Evolutionary conservation across 2,113 vertebrate genomes (phyloP).

Genomic region (Oreochromis spilurus): DNA sequence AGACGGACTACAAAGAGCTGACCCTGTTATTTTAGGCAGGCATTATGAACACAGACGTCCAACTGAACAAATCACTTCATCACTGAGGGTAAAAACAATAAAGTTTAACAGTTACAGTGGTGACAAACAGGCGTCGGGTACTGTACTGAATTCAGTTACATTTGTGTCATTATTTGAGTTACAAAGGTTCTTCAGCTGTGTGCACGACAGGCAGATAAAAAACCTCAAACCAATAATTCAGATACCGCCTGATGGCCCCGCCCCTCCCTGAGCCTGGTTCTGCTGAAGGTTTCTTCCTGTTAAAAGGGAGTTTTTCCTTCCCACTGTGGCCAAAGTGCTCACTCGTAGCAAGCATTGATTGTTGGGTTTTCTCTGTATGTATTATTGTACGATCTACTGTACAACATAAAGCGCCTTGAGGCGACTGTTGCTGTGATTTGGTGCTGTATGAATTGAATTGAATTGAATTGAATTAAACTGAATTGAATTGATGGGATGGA

Average conservation of each 20-base stretch:
- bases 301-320: background rate
- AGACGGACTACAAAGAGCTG: background rate
- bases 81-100: background rate
- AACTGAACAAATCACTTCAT: accelerated
- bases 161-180: background rate
- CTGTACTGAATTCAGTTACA: background rate
- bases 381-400: background rate
- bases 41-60: background rate
- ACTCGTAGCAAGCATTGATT: background rate
- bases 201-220: background rate
- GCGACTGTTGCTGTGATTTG: too few relatives aligned
- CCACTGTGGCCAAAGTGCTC: accelerated
- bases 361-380: background rate
- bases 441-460: too few relatives aligned
- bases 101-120: background rate
- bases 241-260: background rate
- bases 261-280: background rate
- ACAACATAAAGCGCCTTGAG: too few relatives aligned
- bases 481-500: background rate
- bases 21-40: background rate
- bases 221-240: background rate
- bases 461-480: too few relatives aligned
- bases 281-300: accelerated
- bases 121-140: background rate
- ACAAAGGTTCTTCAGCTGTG: too few relatives aligned